Conservation (phyloP, 1,140 invertebrate genomes). For the Matsumurasca onukii region DNA sequence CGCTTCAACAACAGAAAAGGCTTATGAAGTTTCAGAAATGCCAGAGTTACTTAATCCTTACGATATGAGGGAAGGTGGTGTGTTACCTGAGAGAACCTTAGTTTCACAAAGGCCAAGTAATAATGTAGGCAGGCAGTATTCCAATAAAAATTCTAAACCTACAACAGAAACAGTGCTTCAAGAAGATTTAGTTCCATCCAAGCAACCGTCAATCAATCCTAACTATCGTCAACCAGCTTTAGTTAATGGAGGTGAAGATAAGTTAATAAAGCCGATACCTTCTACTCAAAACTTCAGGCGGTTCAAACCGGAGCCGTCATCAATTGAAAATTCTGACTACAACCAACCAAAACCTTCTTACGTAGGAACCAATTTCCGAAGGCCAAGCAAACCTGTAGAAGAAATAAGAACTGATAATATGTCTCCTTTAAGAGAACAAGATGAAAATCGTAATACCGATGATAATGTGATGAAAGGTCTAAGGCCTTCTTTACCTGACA, state of each 20-base stretch:
- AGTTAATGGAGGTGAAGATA: conserved; percentile 8
- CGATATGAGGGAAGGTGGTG: no score
- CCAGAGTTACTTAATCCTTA: neutral
- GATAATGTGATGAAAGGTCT: neutral
- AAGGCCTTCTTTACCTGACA: neutral
- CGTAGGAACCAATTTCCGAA: conserved; percentile 7
- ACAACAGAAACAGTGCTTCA: conserved; percentile 15
- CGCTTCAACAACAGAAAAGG: neutral
- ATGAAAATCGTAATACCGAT: neutral
- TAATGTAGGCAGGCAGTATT: conserved; percentile 12
- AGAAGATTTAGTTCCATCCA: conserved; percentile 13
- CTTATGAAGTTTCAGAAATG: conserved; percentile 3
- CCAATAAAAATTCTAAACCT: conserved; percentile 23
- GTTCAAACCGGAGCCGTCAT: neutral
- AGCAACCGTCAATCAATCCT: conserved; percentile 2
- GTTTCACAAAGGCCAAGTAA: conserved; percentile 36
- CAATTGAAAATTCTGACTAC: neutral
- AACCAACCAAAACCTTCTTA: conserved; percentile 1
- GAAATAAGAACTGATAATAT: neutral
- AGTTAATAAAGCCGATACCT: neutral
- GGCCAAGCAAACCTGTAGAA: conserved; percentile 18
- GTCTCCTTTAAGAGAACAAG: neutral
- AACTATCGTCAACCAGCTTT: conserved; percentile 2
- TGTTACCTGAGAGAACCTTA: conserved; percentile 37
- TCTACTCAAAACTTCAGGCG: conserved; percentile 11